Base-by-base conservation (phyloP, 2,888 invertebrate species). In the Pocota personata region DNA sequence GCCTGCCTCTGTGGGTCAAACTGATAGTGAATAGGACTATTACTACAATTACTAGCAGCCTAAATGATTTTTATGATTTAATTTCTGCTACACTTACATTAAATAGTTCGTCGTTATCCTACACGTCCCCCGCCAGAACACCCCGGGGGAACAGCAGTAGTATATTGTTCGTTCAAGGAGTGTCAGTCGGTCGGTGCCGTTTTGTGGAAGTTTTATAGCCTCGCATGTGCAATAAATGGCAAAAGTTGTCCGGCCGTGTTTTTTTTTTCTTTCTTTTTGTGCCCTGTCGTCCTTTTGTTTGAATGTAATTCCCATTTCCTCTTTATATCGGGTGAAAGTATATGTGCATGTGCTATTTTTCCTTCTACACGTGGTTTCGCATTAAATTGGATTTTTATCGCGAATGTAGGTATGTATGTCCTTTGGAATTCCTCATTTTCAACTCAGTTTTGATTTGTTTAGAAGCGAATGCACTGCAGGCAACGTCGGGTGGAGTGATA, bases 191-290 rank as follows among this genome's bases (percentile, higher is more conserved):
- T 50, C 12, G 16, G 52, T 62, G 50, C 71, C 72, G 46, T 24
- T 57, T 64, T 72, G 73, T 50, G 73, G 75, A 60, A 67, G 48
- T 82, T 82, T 84, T 84, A 84, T 75, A 32, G 67, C 62, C 57
- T 84, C 62, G 78, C 83, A 79, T 84, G 79, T 84, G 83, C 79
- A 73, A 46, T 69, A 75, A 84, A 84, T 84, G 79, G 79, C 40
- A 58, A 76, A 76, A 76, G 48, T 76, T 82, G 57, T 48, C 69
- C 75, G 32, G 60, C 60, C 57, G 55, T 62, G 64, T 78, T n/a
- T 24, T 12, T 50, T 60, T 8, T 2, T 8, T 12, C 21, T 12
- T 8, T 37, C 14, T 40, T 57, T 32, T 30, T 69, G n/a, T n/a
- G n/a, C n/a, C n/a, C n/a, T n/a, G n/a, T 71, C 7, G 35, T 71